Conservation (phyloP, 2,797 vertebrate genomes). For the Pseudochromis fuscus region DNA sequence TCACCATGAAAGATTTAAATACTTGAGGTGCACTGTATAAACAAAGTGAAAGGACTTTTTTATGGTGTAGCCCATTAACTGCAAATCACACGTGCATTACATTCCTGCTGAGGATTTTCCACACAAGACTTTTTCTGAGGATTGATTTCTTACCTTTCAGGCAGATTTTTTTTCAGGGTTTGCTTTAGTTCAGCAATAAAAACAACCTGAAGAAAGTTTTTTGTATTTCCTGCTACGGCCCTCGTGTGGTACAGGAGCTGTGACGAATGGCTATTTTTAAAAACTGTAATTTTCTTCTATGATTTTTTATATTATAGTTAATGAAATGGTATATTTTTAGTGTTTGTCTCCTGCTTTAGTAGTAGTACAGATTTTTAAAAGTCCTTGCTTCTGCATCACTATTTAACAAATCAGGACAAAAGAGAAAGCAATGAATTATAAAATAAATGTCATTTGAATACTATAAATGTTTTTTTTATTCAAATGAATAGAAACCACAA, state of each 20-base stretch:
- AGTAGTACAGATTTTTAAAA: background rate
- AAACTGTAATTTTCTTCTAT: background rate
- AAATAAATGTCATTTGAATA: no score
- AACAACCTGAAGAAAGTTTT: slow-evolving; percentile 1
- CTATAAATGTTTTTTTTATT: no score
- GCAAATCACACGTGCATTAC: slow-evolving; percentile 31
- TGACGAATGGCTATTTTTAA: slow-evolving; percentile 1
- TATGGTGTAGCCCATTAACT: slow-evolving; percentile 32
- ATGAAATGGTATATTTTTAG: no score
- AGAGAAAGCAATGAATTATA: background rate
- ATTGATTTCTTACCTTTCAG: slow-evolving; percentile 11
- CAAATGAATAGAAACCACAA: slow-evolving; percentile 2
- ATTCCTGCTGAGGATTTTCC: slow-evolving; percentile 30
- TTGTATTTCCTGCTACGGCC: slow-evolving; percentile 4
- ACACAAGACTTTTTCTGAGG: background rate
- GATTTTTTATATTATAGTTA: background rate
- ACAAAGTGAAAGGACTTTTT: slow-evolving; percentile 23
- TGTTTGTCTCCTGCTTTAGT: no score
- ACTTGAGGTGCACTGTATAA: slow-evolving; percentile 18
- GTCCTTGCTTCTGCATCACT: background rate
- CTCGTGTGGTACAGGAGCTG: background rate
- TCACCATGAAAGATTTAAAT: background rate
- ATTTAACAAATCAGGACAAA: background rate
- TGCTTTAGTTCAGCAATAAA: slow-evolving; percentile 12
- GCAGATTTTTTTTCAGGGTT: slow-evolving; percentile 1